These are phyloP conservation scores for Fopius arisanus DNA, from an alignment of 1,140 invertebrate species.

Conservation along the genomic window DNA sequence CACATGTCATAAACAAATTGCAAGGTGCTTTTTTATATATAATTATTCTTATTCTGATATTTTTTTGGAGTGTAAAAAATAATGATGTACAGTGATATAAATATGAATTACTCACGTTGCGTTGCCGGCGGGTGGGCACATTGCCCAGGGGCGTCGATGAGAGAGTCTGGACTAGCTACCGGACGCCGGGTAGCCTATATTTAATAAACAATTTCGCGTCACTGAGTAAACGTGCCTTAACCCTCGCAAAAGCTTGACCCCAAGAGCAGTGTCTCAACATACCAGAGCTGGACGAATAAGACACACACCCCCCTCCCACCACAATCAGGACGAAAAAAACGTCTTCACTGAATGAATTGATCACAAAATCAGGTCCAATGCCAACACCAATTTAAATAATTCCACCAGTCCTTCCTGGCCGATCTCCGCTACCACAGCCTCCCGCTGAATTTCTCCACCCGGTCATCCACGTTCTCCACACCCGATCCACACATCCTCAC, in stretches of 20 bases:
- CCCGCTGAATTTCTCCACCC: not conserved
- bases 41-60: too few species aligned
- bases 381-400: not conserved
- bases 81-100: too few species aligned
- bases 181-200: slow-evolving; percentile 56
- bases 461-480: not conserved
- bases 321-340: not conserved
- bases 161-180: slow-evolving; percentile 61
- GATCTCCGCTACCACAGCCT: not conserved
- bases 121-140: slow-evolving; percentile 64
- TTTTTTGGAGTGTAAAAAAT: too few species aligned
- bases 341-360: too few species aligned
- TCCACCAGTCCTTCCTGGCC: not conserved
- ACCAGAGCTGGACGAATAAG: not conserved
- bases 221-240: slow-evolving; percentile 38
- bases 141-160: slow-evolving; percentile 64
- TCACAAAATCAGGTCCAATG: too few species aligned
- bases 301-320: not conserved
- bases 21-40: not conserved
- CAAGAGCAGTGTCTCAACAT: slow-evolving; percentile 30
- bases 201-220: slow-evolving; percentile 54
- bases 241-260: slow-evolving; percentile 47
- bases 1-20: too few species aligned
- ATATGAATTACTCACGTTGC: slow-evolving; percentile 56
- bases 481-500: not conserved